Conservation (phyloP, 2,113 vertebrate species). For the Phalacrocorax brasilianus region DNA sequence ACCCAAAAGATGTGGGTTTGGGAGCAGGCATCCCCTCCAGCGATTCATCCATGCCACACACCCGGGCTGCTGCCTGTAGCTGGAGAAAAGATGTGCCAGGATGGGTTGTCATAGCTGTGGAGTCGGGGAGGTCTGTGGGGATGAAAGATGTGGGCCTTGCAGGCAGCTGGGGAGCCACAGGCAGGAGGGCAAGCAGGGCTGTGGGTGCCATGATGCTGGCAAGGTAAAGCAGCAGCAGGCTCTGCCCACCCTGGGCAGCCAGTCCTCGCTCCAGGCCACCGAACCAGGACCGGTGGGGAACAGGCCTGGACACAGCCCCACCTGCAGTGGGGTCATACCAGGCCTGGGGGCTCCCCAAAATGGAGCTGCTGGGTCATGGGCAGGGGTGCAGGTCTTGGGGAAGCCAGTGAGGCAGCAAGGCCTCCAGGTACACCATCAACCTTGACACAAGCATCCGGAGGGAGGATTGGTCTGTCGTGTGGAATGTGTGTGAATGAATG, state of each 20-base stretch:
- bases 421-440: background rate
- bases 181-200: background rate
- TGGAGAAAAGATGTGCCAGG: background rate
- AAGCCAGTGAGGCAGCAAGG: background rate
- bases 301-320: background rate
- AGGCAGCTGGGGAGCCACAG: background rate
- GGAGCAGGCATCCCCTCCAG: background rate
- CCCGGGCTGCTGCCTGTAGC: background rate
- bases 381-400: background rate
- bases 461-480: background rate
- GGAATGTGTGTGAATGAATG: background rate
- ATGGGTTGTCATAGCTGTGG: background rate
- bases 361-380: background rate
- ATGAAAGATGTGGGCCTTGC: background rate
- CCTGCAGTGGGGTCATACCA: background rate
- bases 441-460: background rate
- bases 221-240: background rate
- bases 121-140: background rate
- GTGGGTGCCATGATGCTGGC: background rate
- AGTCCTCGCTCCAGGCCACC: background rate
- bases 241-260: background rate
- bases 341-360: background rate
- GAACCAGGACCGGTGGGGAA: background rate
- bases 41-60: fast-evolving
- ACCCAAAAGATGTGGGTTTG: background rate